A percentile compares a stretch with the other conserved stretches of the same genome.
These are phyloP conservation scores for Litocranius walleri DNA, from an alignment of 2,113 vertebrate genomes.

Conservation along the genomic window DNA sequence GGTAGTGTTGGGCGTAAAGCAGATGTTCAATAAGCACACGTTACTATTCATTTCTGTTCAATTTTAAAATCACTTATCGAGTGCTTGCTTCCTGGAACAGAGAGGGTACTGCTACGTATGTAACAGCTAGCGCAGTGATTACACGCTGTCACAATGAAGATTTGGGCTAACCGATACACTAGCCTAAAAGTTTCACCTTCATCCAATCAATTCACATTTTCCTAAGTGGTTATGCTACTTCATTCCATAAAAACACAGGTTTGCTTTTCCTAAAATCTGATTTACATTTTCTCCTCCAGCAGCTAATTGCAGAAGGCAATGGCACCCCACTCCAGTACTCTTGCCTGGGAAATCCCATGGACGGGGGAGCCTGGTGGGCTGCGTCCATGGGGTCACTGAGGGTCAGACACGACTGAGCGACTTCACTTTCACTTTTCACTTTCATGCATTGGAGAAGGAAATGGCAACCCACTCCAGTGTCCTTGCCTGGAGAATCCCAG, in stretches of 20 bases:
- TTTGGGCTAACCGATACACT: not conserved
- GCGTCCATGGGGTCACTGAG: too few species aligned
- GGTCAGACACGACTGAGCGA: too few species aligned
- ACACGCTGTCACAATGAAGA: not conserved
- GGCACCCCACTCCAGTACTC: too few species aligned
- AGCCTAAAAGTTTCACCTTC: not conserved
- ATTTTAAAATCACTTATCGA: not conserved
- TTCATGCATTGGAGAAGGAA: too few species aligned
- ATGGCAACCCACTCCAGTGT: too few species aligned
- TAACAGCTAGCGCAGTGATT: not conserved
- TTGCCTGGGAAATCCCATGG: too few species aligned
- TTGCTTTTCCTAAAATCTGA: not conserved
- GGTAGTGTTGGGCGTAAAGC: not conserved
- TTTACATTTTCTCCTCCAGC: fast-evolving
- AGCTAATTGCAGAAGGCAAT: too few species aligned
- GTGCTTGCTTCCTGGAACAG: not conserved
- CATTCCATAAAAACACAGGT: too few species aligned
- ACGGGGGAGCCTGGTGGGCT: too few species aligned
- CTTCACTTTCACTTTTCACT: too few species aligned
- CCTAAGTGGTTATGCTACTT: not conserved
- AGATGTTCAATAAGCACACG: not conserved
- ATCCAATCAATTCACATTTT: not conserved
- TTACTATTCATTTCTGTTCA: not conserved
- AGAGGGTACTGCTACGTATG: not conserved
- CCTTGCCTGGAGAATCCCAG: too few species aligned